These are phyloP conservation scores for Agriopis marginaria DNA, from an alignment of 2,888 invertebrate species.

Conservation along the genomic window DNA sequence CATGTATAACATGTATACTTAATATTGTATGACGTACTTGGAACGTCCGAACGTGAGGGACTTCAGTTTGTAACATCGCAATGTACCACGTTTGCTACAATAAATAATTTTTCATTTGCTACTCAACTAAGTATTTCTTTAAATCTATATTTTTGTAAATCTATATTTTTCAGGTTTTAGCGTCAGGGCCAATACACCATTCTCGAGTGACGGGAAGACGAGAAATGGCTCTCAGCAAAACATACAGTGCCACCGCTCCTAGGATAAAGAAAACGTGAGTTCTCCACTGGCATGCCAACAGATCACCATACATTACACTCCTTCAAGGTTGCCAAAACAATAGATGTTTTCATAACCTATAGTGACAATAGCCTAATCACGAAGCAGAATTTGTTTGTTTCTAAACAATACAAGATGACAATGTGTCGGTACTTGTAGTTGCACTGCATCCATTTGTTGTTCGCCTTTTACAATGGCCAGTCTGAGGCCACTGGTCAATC, in stretches of 20 bases:
- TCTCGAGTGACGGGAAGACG: slow-evolving; percentile 88
- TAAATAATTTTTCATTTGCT: too few relatives aligned
- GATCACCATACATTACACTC: background rate
- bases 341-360: slow-evolving; percentile 14
- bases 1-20: too few relatives aligned
- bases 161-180: slow-evolving; percentile 64
- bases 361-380: slow-evolving; percentile 13
- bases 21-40: too few relatives aligned
- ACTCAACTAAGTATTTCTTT: too few relatives aligned
- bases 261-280: slow-evolving; percentile 94
- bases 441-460: slow-evolving; percentile 4
- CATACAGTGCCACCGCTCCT: slow-evolving; percentile 93
- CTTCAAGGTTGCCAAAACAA: slow-evolving; percentile 7
- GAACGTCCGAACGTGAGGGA: too few relatives aligned
- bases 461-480: slow-evolving; percentile 17
- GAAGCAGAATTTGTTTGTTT: slow-evolving; percentile 18
- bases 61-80: too few relatives aligned
- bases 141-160: background rate
- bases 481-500: slow-evolving; percentile 34
- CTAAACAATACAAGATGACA: slow-evolving; percentile 22
- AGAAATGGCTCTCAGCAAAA: slow-evolving; percentile 86
- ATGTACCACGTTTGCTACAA: too few relatives aligned
- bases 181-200: slow-evolving; percentile 82
- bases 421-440: slow-evolving; percentile 22
- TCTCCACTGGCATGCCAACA: background rate